A percentile compares a stretch with the other conserved stretches of the same genome.
phyloP scores from a whole-genome alignment of 1,140 invertebrate species.

The Lasioglossum baleicum region DNA sequence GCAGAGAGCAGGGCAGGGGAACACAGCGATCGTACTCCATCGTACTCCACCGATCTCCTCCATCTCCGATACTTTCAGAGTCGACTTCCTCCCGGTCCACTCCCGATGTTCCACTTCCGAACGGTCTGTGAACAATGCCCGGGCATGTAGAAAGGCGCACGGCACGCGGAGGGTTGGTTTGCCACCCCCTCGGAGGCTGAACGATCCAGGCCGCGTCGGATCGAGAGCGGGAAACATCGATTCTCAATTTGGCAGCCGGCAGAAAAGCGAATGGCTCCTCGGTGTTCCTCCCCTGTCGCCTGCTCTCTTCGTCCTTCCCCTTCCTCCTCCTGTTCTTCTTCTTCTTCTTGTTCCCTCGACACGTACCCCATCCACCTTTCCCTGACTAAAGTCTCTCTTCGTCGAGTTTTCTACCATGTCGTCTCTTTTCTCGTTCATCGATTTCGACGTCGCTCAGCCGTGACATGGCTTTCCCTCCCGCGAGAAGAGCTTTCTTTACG shows the following conservation, averaged over 20 bases:
- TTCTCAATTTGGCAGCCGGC: conserved; percentile 61
- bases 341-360: background rate
- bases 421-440: conserved; percentile 44
- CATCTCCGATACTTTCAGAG: background rate
- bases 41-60: background rate
- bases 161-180: too few species aligned
- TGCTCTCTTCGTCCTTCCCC: background rate
- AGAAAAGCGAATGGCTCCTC: conserved; percentile 44
- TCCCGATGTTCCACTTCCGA: background rate
- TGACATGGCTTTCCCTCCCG: conserved; percentile 52
- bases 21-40: too few species aligned
- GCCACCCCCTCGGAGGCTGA: background rate
- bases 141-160: background rate
- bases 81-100: background rate
- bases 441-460: conserved; percentile 57
- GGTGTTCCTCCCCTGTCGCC: background rate
- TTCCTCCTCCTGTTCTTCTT: background rate
- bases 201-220: conserved; percentile 17
- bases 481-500: conserved; percentile 29
- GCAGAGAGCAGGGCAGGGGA: too few species aligned
- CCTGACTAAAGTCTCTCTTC: background rate
- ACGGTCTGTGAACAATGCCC: background rate
- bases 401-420: background rate
- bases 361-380: background rate
- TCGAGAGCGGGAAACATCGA: conserved; percentile 60